A percentile compares a stretch with the other conserved stretches of the same genome.
phyloP scores from a whole-genome alignment of 1,140 invertebrate species.

The Hirudo medicinalis region DNA sequence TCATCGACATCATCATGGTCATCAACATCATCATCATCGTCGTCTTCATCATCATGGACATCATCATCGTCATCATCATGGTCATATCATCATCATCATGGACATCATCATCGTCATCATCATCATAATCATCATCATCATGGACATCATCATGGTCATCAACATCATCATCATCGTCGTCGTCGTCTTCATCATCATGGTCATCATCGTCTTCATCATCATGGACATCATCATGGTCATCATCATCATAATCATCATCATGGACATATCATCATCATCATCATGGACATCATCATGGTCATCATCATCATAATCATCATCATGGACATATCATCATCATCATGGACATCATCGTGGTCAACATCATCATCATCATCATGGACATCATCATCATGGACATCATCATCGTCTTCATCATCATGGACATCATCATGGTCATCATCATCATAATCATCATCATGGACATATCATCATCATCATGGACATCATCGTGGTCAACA shows the following conservation, averaged over 20 bases:
- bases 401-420: too few species aligned
- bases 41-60: background rate
- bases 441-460: background rate
- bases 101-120: too few species aligned
- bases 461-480: background rate
- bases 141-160: background rate
- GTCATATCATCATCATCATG: constrained; percentile 5
- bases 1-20: background rate
- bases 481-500: background rate
- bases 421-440: background rate
- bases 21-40: background rate
- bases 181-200: background rate
- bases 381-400: too few species aligned
- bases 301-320: too few species aligned
- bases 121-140: constrained; percentile 1
- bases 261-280: background rate
- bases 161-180: background rate
- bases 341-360: too few species aligned
- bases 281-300: too few species aligned
- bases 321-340: background rate
- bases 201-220: background rate
- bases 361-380: too few species aligned
- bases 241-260: background rate
- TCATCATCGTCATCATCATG: background rate
- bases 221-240: background rate